A percentile compares a stretch with the other conserved stretches of the same genome.
Conservation (phyloP, 1,140 invertebrate genomes). For the Aphidius gifuensis region DNA sequence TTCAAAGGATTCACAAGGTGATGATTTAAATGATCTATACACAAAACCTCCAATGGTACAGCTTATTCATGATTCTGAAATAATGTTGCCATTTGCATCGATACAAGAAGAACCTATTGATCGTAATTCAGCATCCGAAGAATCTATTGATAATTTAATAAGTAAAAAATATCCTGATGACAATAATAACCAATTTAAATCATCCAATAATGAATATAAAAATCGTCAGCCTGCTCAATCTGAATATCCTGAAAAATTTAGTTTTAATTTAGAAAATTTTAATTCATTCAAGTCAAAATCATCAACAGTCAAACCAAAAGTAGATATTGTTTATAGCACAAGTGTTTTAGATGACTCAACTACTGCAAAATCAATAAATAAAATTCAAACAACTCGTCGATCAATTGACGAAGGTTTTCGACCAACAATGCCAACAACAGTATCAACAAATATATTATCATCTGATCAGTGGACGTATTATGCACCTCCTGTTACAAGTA, state of each 20-base stretch:
- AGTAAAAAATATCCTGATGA: not conserved
- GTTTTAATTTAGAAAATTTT: slow-evolving; percentile 37
- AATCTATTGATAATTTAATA: slow-evolving; percentile 7
- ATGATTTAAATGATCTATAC: slow-evolving; percentile 54
- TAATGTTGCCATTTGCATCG: slow-evolving; percentile 15
- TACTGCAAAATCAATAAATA: slow-evolving; percentile 7
- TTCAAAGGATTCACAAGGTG: slow-evolving; percentile 45
- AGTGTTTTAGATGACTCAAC: slow-evolving; percentile 30
- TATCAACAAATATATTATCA: slow-evolving; percentile 31
- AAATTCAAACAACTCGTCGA: not conserved
- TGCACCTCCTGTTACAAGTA: slow-evolving; percentile 30
- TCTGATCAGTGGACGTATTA: slow-evolving; percentile 46
- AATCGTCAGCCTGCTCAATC: slow-evolving; percentile 32
- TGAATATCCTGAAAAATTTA: slow-evolving; percentile 41
- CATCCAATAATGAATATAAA: slow-evolving; percentile 20
- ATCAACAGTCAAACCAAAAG: slow-evolving; percentile 21
- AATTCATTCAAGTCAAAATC: not conserved
- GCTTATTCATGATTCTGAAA: slow-evolving; percentile 43
- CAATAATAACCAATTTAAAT: not conserved
- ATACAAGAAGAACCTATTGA: slow-evolving; percentile 15
- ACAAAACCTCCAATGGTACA: slow-evolving; percentile 57
- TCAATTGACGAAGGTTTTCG: slow-evolving; percentile 4
- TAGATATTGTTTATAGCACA: slow-evolving; percentile 40
- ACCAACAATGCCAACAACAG: slow-evolving; percentile 21
- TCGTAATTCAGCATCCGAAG: slow-evolving; percentile 1